A percentile compares a stretch with the other conserved stretches of the same genome.
Evolutionary conservation across 64 coral and sea anemone genomes (phyloP).

Genomic region (Cladopsammia gracilis): DNA sequence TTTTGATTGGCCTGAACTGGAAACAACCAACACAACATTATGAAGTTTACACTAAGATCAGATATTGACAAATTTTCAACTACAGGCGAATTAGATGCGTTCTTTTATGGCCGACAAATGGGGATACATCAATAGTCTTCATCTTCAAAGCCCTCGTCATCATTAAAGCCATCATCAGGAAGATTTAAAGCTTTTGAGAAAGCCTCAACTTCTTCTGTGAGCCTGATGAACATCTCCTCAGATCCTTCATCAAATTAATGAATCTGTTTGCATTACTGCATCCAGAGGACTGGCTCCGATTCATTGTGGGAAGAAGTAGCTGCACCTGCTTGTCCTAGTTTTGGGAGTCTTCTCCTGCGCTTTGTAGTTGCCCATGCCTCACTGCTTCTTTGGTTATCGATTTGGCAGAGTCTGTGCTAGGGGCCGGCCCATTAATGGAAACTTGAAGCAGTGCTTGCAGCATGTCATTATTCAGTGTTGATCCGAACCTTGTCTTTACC

Average conservation of each 20-base stretch:
- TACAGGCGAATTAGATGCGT: no score
- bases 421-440: conserved; percentile 48
- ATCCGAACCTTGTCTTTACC: conserved; percentile 45
- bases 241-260: not conserved
- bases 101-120: no score
- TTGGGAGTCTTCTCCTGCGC: conserved; percentile 64
- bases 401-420: not conserved
- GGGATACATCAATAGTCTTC: not conserved
- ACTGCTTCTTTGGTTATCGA: conserved; percentile 16
- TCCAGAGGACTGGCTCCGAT: conserved; percentile 35
- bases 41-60: no score
- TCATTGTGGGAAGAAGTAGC: conserved; percentile 44
- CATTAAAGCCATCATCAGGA: not conserved
- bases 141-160: conserved; percentile 12
- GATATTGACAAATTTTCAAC: no score
- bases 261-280: conserved; percentile 46
- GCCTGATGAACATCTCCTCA: not conserved
- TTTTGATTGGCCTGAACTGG: no score
- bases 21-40: no score
- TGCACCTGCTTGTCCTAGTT: conserved; percentile 1
- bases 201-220: conserved; percentile 19
- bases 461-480: conserved; percentile 54
- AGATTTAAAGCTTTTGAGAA: not conserved
- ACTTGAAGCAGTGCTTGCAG: conserved; percentile 23
- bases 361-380: conserved; percentile 54